These are phyloP conservation scores for Eutolmus rufibarbis DNA, from an alignment of 2,888 invertebrate species.

Conservation along the genomic window DNA sequence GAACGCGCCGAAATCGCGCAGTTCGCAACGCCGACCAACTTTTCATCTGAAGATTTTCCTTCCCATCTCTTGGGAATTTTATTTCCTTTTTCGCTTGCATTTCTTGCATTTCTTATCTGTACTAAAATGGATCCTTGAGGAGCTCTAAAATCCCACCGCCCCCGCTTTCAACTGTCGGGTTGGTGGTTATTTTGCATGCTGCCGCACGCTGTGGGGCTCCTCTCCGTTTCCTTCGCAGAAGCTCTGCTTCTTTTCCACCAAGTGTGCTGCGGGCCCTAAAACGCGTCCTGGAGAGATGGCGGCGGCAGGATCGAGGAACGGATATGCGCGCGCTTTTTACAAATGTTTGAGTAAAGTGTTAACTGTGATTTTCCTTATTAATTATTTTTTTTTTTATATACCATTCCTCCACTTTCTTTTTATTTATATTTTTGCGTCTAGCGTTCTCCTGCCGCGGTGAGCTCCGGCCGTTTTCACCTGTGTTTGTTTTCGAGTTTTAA, in stretches of 20 bases:
- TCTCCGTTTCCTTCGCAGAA: neutral
- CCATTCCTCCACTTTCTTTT: neutral
- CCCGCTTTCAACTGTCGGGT: neutral
- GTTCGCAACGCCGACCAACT: neutral
- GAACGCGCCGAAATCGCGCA: neutral
- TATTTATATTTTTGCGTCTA: neutral
- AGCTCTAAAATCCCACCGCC: neutral
- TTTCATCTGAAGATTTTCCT: slow-evolving; percentile 10
- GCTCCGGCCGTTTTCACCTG: neutral
- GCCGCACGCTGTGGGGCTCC: neutral
- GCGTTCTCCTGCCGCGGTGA: neutral
- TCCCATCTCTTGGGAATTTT: slow-evolving; percentile 1
- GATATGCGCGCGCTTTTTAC: slow-evolving; percentile 18
- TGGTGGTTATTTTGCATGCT: neutral
- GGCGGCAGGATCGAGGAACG: neutral
- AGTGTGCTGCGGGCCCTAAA: neutral
- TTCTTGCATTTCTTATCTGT: slow-evolving; percentile 1
- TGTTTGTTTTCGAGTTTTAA: neutral
- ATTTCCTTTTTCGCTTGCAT: slow-evolving; percentile 20
- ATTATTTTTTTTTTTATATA: neutral
- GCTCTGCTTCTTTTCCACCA: neutral
- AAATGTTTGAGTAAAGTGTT: slow-evolving; percentile 1
- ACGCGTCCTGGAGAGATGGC: neutral
- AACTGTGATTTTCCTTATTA: slow-evolving; percentile 15
- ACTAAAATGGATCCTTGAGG: neutral